Evolutionary conservation across 2,113 vertebrate species (phyloP).

Genomic region (Oplegnathus fasciatus): DNA sequence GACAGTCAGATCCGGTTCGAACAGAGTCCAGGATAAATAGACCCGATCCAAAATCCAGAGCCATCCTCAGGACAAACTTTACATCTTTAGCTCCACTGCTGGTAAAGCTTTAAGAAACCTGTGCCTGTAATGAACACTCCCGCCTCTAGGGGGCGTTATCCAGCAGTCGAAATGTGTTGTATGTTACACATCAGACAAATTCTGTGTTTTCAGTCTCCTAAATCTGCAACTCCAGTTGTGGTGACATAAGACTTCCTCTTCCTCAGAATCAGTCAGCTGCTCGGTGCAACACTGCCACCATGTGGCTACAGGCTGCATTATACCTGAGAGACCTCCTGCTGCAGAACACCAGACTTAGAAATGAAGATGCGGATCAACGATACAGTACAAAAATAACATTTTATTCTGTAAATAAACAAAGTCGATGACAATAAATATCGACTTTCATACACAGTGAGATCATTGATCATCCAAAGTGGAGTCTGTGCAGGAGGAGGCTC

Average conservation of each 20-base stretch:
- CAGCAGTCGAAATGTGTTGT: background rate
- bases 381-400: too few species aligned
- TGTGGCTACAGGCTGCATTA: constrained; percentile 31
- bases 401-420: background rate
- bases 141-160: background rate
- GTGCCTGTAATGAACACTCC: background rate
- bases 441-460: background rate
- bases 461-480: background rate
- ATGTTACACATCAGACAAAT: background rate
- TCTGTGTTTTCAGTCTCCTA: background rate
- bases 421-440: background rate
- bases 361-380: too few species aligned
- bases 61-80: background rate
- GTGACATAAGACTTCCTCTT: background rate
- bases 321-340: background rate
- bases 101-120: background rate
- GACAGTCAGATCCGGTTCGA: too few species aligned
- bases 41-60: background rate
- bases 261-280: background rate
- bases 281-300: constrained; percentile 41
- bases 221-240: constrained; percentile 2
- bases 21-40: background rate
- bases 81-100: background rate
- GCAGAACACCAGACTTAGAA: background rate
- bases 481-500: background rate